These are phyloP conservation scores for Diabrotica virgifera DNA, from an alignment of 1,140 invertebrate species.

Conservation along the genomic window DNA sequence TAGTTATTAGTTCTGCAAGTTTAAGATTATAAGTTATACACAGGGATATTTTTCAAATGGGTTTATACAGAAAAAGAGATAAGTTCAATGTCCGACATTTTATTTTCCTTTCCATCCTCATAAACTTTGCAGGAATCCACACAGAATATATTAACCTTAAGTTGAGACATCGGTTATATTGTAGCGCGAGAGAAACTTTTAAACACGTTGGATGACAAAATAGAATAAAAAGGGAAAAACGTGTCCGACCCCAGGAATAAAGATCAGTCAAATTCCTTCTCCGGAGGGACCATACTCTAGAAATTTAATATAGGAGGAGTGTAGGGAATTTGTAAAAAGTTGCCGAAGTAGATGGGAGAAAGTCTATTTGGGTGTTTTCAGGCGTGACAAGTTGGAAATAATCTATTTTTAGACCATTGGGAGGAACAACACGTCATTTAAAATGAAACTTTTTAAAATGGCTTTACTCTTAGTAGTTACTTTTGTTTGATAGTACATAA, in stretches of 20 bases:
- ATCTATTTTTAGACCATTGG: background rate
- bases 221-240: conserved; percentile 2
- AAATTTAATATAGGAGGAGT: conserved; percentile 3
- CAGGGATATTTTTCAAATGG: too few species aligned
- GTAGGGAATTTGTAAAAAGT: background rate
- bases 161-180: too few species aligned
- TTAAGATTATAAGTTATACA: too few species aligned
- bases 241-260: conserved; percentile 1
- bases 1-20: too few species aligned
- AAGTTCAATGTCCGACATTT: too few species aligned
- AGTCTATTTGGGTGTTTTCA: conserved; percentile 2
- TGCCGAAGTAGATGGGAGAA: background rate
- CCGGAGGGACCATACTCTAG: background rate
- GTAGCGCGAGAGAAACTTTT: background rate
- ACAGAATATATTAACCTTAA: too few species aligned
- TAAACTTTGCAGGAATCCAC: too few species aligned
- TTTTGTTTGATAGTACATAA: too few species aligned
- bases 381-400: background rate
- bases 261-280: conserved; percentile 2
- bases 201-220: conserved; percentile 1
- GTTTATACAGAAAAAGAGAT: too few species aligned
- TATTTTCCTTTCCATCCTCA: too few species aligned
- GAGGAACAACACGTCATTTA: background rate
- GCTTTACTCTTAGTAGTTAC: too few species aligned
- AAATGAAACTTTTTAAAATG: too few species aligned